These are phyloP conservation scores for Leistus spinibarbis DNA, from an alignment of 2,888 invertebrate genomes.

Conservation along the genomic window DNA sequence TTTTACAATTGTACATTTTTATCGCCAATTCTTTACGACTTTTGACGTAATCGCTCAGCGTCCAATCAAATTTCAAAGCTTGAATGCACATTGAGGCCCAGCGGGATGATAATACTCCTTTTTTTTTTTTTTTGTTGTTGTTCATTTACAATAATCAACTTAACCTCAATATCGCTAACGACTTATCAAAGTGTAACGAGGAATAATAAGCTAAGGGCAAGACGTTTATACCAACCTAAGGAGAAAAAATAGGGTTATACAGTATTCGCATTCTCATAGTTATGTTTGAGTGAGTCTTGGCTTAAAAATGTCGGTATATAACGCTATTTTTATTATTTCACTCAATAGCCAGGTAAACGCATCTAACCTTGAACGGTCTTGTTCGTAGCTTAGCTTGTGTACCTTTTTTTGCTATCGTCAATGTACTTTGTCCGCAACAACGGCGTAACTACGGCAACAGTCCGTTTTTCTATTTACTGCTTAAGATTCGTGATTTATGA, in stretches of 20 bases:
- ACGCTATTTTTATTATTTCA: neutral
- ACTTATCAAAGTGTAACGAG: conserved; percentile 9
- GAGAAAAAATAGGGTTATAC: neutral
- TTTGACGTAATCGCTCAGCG: conserved; percentile 20
- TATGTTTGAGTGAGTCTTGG: neutral
- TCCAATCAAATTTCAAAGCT: conserved; percentile 16
- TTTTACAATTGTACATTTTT: conserved; percentile 5
- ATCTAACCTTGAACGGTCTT: neutral
- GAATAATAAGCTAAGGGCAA: conserved; percentile 14
- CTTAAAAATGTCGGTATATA: neutral
- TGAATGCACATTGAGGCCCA: conserved; percentile 29
- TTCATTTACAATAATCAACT: conserved; percentile 6
- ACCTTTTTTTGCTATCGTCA: neutral
- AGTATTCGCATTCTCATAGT: neutral
- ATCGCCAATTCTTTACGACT: conserved; percentile 8
- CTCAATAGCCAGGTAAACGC: neutral
- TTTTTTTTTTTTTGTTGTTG: neutral
- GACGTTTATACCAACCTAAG: neutral
- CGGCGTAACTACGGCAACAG: neutral
- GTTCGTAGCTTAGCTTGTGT: neutral
- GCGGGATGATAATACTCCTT: neutral
- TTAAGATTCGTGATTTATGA: neutral
- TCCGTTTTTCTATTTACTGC: neutral
- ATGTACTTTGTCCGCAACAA: neutral
- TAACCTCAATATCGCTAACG: conserved; percentile 20